A percentile compares a stretch with the other conserved stretches of the same genome.
Conservation (phyloP, 2,888 invertebrate species). For the Heliconius cydno region DNA sequence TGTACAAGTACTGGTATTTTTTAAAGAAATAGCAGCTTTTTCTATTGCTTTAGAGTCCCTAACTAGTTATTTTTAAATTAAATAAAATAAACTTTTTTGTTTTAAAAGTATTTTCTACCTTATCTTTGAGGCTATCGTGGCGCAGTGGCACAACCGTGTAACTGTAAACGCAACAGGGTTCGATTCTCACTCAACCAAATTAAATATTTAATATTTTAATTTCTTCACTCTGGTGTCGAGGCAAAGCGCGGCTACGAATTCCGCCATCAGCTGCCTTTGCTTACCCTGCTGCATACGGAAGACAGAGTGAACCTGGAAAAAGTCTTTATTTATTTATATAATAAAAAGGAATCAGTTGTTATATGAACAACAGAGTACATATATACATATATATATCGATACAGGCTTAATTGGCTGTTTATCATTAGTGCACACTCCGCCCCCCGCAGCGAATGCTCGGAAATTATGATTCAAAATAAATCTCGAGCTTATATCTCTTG, state of each 20-base stretch:
- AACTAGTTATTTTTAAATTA: not conserved
- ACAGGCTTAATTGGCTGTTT: constrained; percentile 44
- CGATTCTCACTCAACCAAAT: no score
- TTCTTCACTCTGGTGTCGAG: no score
- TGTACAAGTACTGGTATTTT: not conserved
- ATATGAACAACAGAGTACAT: not conserved
- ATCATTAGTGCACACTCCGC: constrained; percentile 42
- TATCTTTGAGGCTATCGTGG: no score
- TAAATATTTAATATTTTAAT: no score
- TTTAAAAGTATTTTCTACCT: no score
- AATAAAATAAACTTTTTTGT: no score
- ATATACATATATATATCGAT: not conserved
- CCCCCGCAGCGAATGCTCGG: constrained; percentile 42
- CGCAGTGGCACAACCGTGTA: no score
- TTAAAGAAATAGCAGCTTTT: not conserved
- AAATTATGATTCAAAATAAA: constrained; percentile 44
- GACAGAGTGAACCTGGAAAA: no score
- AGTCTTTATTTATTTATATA: not conserved
- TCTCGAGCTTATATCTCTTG: constrained; percentile 37
- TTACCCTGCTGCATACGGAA: no score
- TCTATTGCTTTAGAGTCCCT: not conserved
- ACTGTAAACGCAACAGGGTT: no score
- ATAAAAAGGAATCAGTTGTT: not conserved
- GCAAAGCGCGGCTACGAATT: no score
- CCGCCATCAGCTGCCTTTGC: no score